Base-by-base conservation (phyloP, 2,113 vertebrate species). In the Pomatorhinus ruficollis region DNA sequence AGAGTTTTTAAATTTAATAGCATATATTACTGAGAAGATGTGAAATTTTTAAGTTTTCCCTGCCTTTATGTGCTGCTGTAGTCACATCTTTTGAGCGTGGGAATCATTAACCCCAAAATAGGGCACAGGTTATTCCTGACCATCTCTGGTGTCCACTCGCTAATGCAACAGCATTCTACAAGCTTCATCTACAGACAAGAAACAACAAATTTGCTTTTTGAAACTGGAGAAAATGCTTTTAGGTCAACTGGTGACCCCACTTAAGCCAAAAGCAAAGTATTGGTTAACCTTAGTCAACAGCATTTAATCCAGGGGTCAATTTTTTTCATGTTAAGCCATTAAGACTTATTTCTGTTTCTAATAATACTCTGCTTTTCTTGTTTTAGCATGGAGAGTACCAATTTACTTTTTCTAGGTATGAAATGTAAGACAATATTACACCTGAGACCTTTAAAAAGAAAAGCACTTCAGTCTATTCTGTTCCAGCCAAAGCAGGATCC, bases 131-230 rank as follows among this genome's bases (percentile, higher is more conserved):
- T 87, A 35, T 10, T 76, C n/a, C 40, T 70, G 80, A 37, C 27
- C 0, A 0, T 63, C 24, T 53, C 31, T 64, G 37, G 15, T 52
- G 21, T 78, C 56, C 31, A 16, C 6, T 27, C 22, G 15, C 23
- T 24, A 84, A 57, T 14, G 42, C 50, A 90, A 47, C 28, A 63
- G 23, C 16, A 69, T n/a, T 27, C 45, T 60, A 59, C 40, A 76
- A 65, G 22, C 31, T 75, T 42, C 64, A 44, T 52, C 25, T 74
- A n/a, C 42, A 61, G 25, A 31, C 24, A 84, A 60, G 20, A 57
- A 93, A 60, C 7, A 5, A 20, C 44, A 72, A 35, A 35, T 93
- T 90, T 57, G 18, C 49, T 71, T 64, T 85, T 49, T 79, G 40
- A 89, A 89, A 71, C 18, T 49, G 33, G 16, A 91, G 10, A 16